Evolutionary conservation across 2,113 vertebrate genomes (phyloP), one percentile per base, ranked within the genome.

Genomic region (Coreoperca whiteheadi): DNA sequence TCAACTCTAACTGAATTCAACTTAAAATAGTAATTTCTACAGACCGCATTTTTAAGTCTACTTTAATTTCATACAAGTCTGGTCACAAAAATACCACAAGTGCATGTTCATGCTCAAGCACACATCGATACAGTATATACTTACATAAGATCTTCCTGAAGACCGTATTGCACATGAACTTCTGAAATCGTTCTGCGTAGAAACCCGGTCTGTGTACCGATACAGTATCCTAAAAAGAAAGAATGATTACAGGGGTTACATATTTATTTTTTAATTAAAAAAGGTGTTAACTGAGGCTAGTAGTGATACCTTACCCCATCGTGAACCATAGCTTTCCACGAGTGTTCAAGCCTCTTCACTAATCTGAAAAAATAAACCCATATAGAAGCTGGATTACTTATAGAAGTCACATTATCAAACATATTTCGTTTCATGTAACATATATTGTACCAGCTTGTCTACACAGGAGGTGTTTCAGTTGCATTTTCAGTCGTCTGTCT

Each of bases 201-300:
- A 99, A 99, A 73, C 97, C 89, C 8, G 98, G 98, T 48, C 97
- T 95, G 93, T 99, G 98, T 71, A 99, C 98, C 0, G 98, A 99
- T 0, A 99, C 97, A 0, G 97, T 97, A 82, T 99, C 98, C 98
- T 99, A 75, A 74, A 69, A n/a, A 73, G 43, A 66, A 64, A n/a
- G 8, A 78, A 64, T 2, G 1, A n/a, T 50, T 23, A 57, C 30
- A 69, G 4, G 4, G 12, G 12, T 86, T 79, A 57, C 7, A 43
- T 1, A n/a, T 37, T 16, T 34, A 41, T 43, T 43, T 41, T 3
- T 15, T 8, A 8, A 59, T 61, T 32, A 2, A 70, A 28, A 79
- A 67, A 28, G 63, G 0, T 7, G 15, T 30, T 34, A 39, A 34
- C 4, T 32, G 46, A 56, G 37, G 20, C 1, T 11, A 21, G 63